These are phyloP conservation scores for Smittia aterrima DNA, from an alignment of 2,888 invertebrate genomes.

Conservation along the genomic window DNA sequence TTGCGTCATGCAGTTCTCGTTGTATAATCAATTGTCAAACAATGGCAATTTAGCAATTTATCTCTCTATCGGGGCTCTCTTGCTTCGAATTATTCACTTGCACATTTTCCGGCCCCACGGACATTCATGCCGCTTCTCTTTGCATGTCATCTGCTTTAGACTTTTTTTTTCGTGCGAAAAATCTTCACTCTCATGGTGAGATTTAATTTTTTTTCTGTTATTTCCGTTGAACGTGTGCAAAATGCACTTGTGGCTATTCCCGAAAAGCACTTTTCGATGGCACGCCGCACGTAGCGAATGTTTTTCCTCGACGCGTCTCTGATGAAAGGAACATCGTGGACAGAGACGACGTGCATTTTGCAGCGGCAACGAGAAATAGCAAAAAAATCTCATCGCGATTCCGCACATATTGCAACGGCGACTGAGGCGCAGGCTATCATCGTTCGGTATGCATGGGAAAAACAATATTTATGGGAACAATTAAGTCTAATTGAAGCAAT, in stretches of 20 bases:
- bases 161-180: conserved; percentile 3
- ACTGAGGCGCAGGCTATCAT: conserved; percentile 22
- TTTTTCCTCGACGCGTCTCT: conserved; percentile 2
- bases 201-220: conserved; percentile 34
- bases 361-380: conserved; percentile 12
- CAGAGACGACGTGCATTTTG: conserved; percentile 39
- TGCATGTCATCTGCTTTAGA: conserved; percentile 30
- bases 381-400: conserved; percentile 36
- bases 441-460: conserved; percentile 32
- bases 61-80: conserved; percentile 32
- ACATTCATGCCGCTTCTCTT: conserved; percentile 20
- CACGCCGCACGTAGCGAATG: conserved; percentile 39
- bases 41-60: conserved; percentile 41
- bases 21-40: conserved; percentile 42
- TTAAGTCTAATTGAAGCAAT: conserved; percentile 41
- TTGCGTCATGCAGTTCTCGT: conserved; percentile 14
- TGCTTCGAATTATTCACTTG: conserved; percentile 34
- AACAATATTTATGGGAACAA: conserved; percentile 41
- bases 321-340: conserved; percentile 8
- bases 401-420: conserved; percentile 25
- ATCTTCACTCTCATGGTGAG: conserved; percentile 39
- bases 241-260: conserved; percentile 39
- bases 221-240: conserved; percentile 35
- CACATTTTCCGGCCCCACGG: conserved; percentile 15
- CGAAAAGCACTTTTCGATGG: conserved; percentile 35